A percentile compares a stretch with the other conserved stretches of the same genome.
Conservation (phyloP, 2,797 vertebrate species). For the Macrochelys suwanniensis region DNA sequence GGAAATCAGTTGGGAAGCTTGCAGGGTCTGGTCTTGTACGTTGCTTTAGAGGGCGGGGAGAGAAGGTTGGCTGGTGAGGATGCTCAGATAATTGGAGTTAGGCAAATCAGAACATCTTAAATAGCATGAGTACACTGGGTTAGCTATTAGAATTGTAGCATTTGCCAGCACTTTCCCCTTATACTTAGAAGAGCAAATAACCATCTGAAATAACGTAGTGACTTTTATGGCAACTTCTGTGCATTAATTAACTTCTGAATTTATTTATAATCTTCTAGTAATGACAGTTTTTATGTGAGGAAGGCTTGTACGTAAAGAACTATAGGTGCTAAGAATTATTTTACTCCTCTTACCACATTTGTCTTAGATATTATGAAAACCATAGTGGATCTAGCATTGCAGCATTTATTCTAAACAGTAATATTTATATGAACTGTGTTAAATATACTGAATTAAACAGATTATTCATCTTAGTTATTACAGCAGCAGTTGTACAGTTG, state of each 20-base stretch:
- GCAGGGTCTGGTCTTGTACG: not conserved
- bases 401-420: not conserved
- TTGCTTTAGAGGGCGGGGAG: not conserved
- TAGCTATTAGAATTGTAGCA: not conserved
- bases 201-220: not conserved
- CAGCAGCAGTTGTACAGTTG: not conserved
- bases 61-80: not conserved
- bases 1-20: not conserved
- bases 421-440: not conserved
- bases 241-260: not conserved
- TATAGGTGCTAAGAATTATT: not conserved
- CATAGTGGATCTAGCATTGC: not conserved
- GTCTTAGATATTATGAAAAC: fast-evolving
- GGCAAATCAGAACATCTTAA: not conserved
- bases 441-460: not conserved
- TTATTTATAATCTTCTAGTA: not conserved
- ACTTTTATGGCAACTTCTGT: not conserved
- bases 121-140: not conserved
- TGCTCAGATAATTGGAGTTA: not conserved
- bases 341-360: not conserved
- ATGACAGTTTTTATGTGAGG: not conserved
- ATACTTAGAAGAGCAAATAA: not conserved
- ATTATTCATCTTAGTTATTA: not conserved
- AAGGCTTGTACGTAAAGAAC: not conserved
- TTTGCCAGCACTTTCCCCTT: not conserved